Evolutionary conservation across 2,113 vertebrate species (phyloP).

Genomic region (Hemibagrus wyckioides): DNA sequence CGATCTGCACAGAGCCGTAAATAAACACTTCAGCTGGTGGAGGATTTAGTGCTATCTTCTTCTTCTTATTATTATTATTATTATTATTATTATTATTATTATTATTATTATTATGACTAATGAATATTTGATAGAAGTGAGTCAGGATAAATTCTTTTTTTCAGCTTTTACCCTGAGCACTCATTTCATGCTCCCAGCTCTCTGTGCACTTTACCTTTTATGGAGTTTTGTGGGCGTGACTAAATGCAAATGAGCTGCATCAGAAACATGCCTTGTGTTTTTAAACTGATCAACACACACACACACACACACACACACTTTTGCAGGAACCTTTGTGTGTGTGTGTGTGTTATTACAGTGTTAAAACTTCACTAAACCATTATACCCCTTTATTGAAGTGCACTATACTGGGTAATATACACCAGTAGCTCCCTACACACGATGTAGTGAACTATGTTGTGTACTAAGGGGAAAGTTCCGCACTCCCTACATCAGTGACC

Average conservation of each 20-base stretch:
- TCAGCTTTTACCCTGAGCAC: background rate
- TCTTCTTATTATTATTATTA: too few relatives aligned
- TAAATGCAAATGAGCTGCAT: background rate
- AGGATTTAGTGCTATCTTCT: background rate
- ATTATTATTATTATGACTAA: background rate
- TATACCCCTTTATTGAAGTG: background rate
- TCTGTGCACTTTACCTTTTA: background rate
- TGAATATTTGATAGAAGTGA: background rate
- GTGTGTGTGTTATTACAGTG: too few relatives aligned
- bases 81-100: background rate
- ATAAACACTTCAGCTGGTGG: background rate
- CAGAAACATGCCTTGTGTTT: background rate
- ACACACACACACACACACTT: too few relatives aligned
- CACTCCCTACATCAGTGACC: background rate
- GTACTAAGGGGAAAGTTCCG: background rate
- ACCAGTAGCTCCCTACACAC: background rate
- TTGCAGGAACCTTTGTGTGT: too few relatives aligned
- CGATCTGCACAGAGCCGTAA: background rate
- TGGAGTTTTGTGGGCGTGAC: too few relatives aligned
- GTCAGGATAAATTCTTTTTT: background rate
- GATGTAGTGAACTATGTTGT: background rate
- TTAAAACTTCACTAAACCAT: background rate
- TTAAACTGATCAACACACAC: too few relatives aligned
- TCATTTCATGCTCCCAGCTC: background rate
- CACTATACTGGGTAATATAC: background rate